phyloP scores from a whole-genome alignment of 1,140 invertebrate species.

The Musca vetustissima region DNA sequence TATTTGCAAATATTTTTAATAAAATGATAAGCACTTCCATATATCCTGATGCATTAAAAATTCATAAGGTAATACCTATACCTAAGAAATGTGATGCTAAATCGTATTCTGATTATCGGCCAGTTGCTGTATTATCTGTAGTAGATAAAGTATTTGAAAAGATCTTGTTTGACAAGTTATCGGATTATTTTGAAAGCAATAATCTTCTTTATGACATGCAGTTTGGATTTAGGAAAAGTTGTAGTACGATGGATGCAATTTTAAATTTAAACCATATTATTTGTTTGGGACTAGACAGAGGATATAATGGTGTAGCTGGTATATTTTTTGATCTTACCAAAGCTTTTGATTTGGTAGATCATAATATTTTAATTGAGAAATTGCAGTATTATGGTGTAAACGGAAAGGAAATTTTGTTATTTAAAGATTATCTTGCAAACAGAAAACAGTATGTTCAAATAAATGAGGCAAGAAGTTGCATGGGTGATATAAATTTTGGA shows the following conservation, averaged over 20 bases:
- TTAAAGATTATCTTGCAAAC: not conserved
- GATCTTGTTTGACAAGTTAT: not conserved
- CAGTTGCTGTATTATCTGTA: not conserved
- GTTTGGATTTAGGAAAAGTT: not conserved
- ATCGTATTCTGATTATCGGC: not conserved
- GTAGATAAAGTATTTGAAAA: constrained; percentile 6
- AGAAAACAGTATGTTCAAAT: constrained; percentile 5
- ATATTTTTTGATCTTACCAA: not conserved
- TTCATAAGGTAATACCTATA: not conserved
- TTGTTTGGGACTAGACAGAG: not conserved
- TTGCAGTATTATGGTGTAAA: not conserved
- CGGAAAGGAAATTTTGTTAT: not conserved
- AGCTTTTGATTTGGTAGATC: constrained; percentile 2
- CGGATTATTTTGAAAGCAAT: not conserved
- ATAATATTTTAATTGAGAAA: not conserved
- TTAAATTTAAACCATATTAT: not conserved
- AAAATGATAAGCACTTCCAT: not conserved
- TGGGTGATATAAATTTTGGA: not conserved
- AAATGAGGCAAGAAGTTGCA: not conserved
- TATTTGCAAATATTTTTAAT: not conserved
- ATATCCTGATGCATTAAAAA: not conserved
- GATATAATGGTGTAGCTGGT: not conserved
- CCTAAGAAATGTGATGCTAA: not conserved
- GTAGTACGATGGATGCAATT: not conserved
- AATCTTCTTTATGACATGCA: not conserved